Base-by-base conservation (phyloP, 2,888 invertebrate species). In the Hyposoter didymator region DNA sequence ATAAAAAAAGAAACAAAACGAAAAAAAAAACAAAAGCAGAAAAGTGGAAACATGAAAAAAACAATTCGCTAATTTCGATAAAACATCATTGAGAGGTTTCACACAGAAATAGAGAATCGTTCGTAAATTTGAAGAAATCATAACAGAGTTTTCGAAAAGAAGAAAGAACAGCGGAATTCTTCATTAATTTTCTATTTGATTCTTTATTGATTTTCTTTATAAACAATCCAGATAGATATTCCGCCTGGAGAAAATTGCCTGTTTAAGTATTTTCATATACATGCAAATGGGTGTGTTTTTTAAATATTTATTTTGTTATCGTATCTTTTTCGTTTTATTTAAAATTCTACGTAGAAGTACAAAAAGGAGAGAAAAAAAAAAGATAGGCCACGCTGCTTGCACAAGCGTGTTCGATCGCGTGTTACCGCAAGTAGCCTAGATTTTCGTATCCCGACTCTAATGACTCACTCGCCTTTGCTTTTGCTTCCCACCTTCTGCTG, bases 361-460 rank as follows among this genome's bases (percentile, higher is more conserved):
- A 39, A 19, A 66, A 73, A n/a, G 39, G 55, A 45, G 66, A n/a
- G 55, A 73, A 73, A 39, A 75, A 73, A 76, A 73, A 72, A 72
- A 47, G 64, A 64, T 73, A 45, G 55, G 52, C 45, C 47, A 76
- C 59, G 39, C 35, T 6, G 52, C 47, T 69, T 35, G 75, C 43
- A 39, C 19, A 64, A 72, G 35, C 28, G 62, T 55, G 72, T 59
- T 84, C 35, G 81, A 81, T 84, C 84, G 84, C 84, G 84, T 84
- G 84, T 78, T 75, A 43, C 52, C 39, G 73, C 84, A 59, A 69
- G 78, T 84, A 84, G 84, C 84, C 84, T 84, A 84, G 84, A 84
- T 84, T 84, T 84, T 84, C 81, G 84, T 84, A 78, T 78, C 62
- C 84, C 81, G 81, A 81, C 84, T 81, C 78, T 84, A 84, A 84